Evolutionary conservation across 2,888 invertebrate species (phyloP).

Genomic region (Formica aserva): DNA sequence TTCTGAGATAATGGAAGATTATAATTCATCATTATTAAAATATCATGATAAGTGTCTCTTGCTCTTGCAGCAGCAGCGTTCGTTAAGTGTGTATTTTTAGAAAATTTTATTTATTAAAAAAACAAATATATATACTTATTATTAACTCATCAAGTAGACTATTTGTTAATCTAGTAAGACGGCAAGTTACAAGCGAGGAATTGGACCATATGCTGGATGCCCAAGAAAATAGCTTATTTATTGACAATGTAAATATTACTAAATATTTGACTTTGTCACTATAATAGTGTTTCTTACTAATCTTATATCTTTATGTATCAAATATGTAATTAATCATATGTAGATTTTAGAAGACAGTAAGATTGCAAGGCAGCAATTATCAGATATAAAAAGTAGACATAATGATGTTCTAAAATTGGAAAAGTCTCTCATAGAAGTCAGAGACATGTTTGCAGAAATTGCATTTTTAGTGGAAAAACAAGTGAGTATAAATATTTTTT

Average conservation of each 20-base stretch:
- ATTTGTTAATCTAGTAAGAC: slow-evolving; percentile 77
- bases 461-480: slow-evolving; percentile 92
- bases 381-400: slow-evolving; percentile 93
- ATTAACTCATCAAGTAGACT: slow-evolving; percentile 19
- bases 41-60: slow-evolving; percentile 87
- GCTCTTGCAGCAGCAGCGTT: slow-evolving; percentile 88
- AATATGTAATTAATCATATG: slow-evolving; percentile 22
- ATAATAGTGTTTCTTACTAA: background rate
- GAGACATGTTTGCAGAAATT: slow-evolving; percentile 94
- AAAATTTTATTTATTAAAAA: slow-evolving; percentile 20
- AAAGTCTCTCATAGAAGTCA: slow-evolving; percentile 91
- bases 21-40: slow-evolving; percentile 87
- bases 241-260: slow-evolving; percentile 85
- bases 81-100: slow-evolving; percentile 86
- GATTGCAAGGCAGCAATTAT: slow-evolving; percentile 91
- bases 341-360: slow-evolving; percentile 93
- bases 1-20: slow-evolving; percentile 86
- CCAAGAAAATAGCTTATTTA: slow-evolving; percentile 86
- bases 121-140: slow-evolving; percentile 14
- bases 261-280: slow-evolving; percentile 74
- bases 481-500: slow-evolving; percentile 84
- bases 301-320: background rate
- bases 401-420: slow-evolving; percentile 94
- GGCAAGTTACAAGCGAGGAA: slow-evolving; percentile 83
- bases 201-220: slow-evolving; percentile 84